Evolutionary conservation across 2,888 invertebrate species (phyloP), one percentile per base, ranked within the genome.

Genomic region (Chirona hameri): DNA sequence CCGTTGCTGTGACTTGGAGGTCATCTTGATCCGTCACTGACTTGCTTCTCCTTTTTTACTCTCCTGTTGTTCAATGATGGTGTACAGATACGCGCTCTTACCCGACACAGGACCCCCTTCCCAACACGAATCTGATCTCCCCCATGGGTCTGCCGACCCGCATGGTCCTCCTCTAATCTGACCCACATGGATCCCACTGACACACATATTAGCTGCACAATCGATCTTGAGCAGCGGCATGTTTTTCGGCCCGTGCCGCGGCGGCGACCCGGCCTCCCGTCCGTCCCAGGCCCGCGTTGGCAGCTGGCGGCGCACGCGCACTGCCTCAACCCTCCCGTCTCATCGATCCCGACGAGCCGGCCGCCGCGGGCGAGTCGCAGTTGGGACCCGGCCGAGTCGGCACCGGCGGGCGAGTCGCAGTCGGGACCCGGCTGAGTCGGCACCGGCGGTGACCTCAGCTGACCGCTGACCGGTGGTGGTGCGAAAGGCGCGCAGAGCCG

Each of bases 311-410:
- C 76, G 76, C 76, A 76, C 14, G 76, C 76, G 76, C 76, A 12
- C 39, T 21, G 39, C 39, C n/a, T n/a, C 72, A 18, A 24, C 24
- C 24, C 1, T 0, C 9, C 46, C 4, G 24, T 15, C 72, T 14
- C 76, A 76, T 76, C 76, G 76, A 76, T 76, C 76, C 1, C 76
- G 76, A 76, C 76, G 14, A 7, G 72, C 29, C 72, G 76, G 46
- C 76, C 39, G 39, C 52, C 7, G 52, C 52, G 52, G 15, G 52
- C 52, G 76, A 39, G 76, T 65, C 65, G 27, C n/a, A 10, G 18
- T 31, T 31, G 18, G 72, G 9, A 2, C 31, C 5, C 72, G 31
- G 72, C 27, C 27, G 29, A n/a, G 24, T 10, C 10, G 10, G 60
- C 60, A 5, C 24, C 10, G 69, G 0, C 9, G n/a, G n/a, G n/a